phyloP scores from a whole-genome alignment of 2,113 vertebrate species.

The Pitta sordida region DNA sequence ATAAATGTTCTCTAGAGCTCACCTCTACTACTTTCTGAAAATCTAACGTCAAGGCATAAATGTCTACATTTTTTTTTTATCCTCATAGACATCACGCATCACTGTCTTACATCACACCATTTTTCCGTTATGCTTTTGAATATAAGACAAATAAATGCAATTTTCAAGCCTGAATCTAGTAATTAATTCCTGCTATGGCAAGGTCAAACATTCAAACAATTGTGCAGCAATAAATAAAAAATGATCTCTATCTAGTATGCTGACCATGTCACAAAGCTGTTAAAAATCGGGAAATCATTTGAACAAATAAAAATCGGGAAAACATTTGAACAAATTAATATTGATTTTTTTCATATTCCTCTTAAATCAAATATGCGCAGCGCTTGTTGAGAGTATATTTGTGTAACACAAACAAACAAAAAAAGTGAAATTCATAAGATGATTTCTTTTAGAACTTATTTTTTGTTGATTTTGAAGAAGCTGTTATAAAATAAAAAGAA shows the following conservation, averaged over 20 bases:
- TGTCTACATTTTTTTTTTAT: background rate
- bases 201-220: background rate
- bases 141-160: background rate
- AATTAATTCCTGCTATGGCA: background rate
- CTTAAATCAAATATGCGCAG: background rate
- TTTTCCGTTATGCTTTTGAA: background rate
- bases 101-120: background rate
- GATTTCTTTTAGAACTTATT: background rate
- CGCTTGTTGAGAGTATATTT: background rate
- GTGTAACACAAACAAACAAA: background rate
- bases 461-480: background rate
- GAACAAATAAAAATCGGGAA: background rate
- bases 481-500: background rate
- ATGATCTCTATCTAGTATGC: background rate
- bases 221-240: background rate
- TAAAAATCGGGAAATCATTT: background rate
- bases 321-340: conserved; percentile 11
- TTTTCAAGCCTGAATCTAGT: background rate
- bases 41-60: background rate
- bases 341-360: background rate
- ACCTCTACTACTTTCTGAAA: background rate
- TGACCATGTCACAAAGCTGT: background rate
- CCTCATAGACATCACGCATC: background rate
- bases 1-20: background rate
- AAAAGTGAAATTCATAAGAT: background rate